Conservation (phyloP, 2,888 invertebrate genomes). For the Ormia ochracea region DNA sequence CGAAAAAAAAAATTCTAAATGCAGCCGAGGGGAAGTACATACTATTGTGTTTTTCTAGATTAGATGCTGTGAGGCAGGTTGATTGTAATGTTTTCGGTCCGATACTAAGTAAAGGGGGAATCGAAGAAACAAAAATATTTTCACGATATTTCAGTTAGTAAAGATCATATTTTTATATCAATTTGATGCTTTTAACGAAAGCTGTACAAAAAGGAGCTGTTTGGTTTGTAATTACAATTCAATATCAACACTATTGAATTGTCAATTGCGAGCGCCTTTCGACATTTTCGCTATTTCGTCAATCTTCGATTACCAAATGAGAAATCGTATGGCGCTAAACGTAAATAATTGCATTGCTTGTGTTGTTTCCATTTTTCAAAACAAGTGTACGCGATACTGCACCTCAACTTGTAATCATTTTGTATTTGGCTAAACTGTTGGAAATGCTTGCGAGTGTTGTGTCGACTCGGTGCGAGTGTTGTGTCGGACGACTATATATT, state of each 20-base stretch:
- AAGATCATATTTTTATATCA: too few relatives aligned
- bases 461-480: neutral
- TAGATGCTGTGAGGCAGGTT: too few relatives aligned
- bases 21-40: too few relatives aligned
- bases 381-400: neutral
- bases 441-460: conserved; percentile 2
- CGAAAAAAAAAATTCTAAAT: too few relatives aligned
- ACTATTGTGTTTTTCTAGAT: too few relatives aligned
- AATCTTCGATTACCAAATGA: conserved; percentile 62
- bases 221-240: too few relatives aligned
- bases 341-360: conserved; percentile 64
- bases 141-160: too few relatives aligned
- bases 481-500: conserved; percentile 20
- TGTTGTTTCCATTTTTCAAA: conserved; percentile 28
- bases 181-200: too few relatives aligned
- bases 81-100: too few relatives aligned
- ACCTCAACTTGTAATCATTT: conserved; percentile 1
- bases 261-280: neutral
- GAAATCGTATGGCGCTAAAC: conserved; percentile 70
- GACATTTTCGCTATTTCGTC: neutral
- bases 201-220: too few relatives aligned
- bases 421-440: conserved; percentile 12
- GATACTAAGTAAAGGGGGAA: too few relatives aligned
- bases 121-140: too few relatives aligned
- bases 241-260: neutral